A percentile compares a stretch with the other conserved stretches of the same genome.
These are phyloP conservation scores for Pollachius pollachius DNA, from an alignment of 2,113 vertebrate genomes.

Conservation along the genomic window DNA sequence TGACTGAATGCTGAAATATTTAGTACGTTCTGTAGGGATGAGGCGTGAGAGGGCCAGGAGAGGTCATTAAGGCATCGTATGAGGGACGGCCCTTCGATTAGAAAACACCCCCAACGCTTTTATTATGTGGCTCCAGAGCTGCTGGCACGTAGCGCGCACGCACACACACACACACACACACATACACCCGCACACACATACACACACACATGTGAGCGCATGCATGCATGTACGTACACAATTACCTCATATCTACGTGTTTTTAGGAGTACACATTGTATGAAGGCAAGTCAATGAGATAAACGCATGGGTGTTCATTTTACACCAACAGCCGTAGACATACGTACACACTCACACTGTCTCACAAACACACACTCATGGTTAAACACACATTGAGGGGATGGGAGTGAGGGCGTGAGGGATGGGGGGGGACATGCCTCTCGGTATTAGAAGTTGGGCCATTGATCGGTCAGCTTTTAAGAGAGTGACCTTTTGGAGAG, in stretches of 20 bases:
- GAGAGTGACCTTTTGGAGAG: constrained; percentile 86
- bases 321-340: not conserved
- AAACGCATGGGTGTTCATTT: constrained; percentile 30
- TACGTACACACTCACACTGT: constrained; percentile 32
- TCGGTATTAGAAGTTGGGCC: constrained; percentile 69
- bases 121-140: constrained; percentile 41
- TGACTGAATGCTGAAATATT: constrained; percentile 77
- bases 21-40: constrained; percentile 69
- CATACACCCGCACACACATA: constrained; percentile 21
- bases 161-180: constrained; percentile 32
- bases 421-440: constrained; percentile 49
- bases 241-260: no score
- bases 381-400: constrained; percentile 37
- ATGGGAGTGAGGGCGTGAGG: constrained; percentile 3
- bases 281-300: constrained; percentile 4
- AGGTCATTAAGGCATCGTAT: constrained; percentile 64
- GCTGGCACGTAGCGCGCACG: constrained; percentile 17
- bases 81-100: constrained; percentile 70
- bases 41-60: constrained; percentile 59
- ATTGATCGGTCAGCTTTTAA: constrained; percentile 86
- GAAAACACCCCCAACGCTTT: constrained; percentile 52
- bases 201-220: constrained; percentile 8
- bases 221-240: not conserved
- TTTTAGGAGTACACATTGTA: no score
- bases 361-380: constrained; percentile 39